Evolutionary conservation across 2,113 vertebrate species (phyloP).

Genomic region (Panurus biarmicus): DNA sequence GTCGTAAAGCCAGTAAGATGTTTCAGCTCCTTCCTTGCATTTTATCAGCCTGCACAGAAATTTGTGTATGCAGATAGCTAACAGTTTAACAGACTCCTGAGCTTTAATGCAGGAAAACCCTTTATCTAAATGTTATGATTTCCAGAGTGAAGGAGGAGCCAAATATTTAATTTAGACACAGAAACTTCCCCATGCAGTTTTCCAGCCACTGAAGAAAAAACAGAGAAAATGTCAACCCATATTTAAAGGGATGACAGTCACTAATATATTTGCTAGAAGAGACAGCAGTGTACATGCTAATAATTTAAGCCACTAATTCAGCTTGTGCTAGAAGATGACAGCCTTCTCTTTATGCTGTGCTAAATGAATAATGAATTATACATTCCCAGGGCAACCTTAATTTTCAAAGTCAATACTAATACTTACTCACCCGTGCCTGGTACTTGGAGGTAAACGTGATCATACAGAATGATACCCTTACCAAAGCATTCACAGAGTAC

Average conservation of each 20-base stretch:
- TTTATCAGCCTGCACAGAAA: background rate
- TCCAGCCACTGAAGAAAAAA: background rate
- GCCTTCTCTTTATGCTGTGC: background rate
- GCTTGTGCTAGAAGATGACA: slow-evolving; percentile 36
- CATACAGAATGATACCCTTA: background rate
- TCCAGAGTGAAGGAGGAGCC: background rate
- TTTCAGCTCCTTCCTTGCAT: background rate
- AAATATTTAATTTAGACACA: background rate
- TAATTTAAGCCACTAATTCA: slow-evolving; percentile 58
- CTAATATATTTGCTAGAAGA: slow-evolving; percentile 4
- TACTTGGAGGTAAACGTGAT: background rate
- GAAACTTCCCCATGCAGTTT: background rate
- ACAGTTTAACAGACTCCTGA: background rate
- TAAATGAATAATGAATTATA: slow-evolving; percentile 50
- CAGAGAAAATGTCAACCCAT: background rate
- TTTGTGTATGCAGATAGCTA: background rate
- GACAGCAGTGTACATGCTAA: slow-evolving; percentile 30
- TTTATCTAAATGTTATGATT: background rate
- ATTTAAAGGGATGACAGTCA: slow-evolving; percentile 25
- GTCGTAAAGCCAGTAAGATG: background rate
- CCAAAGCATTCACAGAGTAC: background rate
- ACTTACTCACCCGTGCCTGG: slow-evolving; percentile 1
- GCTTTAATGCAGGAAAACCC: background rate
- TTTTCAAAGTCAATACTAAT: slow-evolving; percentile 46
- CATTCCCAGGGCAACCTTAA: slow-evolving; percentile 28